phyloP scores from a whole-genome alignment of 2,113 vertebrate species.

The Circaetus gallicus region DNA sequence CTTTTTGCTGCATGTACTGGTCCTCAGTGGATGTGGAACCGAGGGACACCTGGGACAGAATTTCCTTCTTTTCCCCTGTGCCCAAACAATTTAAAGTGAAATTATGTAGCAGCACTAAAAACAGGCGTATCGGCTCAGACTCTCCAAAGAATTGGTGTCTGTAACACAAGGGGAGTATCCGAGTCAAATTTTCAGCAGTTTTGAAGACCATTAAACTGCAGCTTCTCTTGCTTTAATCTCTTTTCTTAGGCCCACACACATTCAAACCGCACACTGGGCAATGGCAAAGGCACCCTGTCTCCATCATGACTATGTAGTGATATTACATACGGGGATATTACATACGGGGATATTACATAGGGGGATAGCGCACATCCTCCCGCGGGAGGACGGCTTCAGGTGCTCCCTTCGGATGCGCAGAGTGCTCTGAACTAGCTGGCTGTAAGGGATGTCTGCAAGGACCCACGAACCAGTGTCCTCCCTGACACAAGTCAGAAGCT shows the following conservation, averaged over 20 bases:
- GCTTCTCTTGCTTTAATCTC: neutral
- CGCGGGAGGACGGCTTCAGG: neutral
- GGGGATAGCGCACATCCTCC: neutral
- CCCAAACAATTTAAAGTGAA: neutral
- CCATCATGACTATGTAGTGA: neutral
- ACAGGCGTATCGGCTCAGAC: neutral
- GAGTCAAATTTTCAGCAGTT: neutral
- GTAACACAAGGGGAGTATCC: neutral
- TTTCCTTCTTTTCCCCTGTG: neutral
- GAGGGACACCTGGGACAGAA: neutral
- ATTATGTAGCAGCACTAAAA: neutral
- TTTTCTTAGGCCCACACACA: neutral
- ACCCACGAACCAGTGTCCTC: neutral
- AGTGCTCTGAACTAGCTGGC: neutral
- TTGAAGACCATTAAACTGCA: neutral
- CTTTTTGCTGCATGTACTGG: neutral
- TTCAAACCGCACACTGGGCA: neutral
- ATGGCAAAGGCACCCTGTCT: neutral
- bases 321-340: fast-evolving
- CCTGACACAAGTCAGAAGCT: neutral
- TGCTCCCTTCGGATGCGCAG: neutral
- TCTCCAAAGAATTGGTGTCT: neutral
- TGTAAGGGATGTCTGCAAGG: neutral
- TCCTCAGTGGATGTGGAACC: neutral
- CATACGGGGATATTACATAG: neutral